These are phyloP conservation scores for Hydrolagus colliei DNA, from an alignment of 2,797 vertebrate genomes.

Conservation along the genomic window DNA sequence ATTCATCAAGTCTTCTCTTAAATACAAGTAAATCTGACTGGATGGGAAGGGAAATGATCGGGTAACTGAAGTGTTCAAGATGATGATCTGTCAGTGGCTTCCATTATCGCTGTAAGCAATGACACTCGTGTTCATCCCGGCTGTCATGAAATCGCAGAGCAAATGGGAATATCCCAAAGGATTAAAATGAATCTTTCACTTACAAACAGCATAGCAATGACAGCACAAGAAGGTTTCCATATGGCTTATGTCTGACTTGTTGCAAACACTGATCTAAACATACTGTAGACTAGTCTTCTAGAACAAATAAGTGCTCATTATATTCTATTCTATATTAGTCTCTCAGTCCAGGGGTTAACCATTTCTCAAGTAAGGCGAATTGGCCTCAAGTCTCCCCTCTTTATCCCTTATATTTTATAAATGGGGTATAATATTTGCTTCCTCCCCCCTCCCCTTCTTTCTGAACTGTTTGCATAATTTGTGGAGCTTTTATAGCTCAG, in stretches of 20 bases:
- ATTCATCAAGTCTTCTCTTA: no score
- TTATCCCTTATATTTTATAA: no score
- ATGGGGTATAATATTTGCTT: no score
- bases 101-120: conserved; percentile 41
- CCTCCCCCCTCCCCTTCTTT: no score
- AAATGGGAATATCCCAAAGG: conserved; percentile 45
- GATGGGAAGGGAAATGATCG: not conserved
- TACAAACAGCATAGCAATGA: conserved; percentile 22
- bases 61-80: not conserved
- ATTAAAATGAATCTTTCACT: conserved; percentile 45
- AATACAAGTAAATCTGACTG: not conserved
- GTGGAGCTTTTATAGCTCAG: no score
- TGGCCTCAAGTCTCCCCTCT: not conserved
- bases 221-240: conserved; percentile 29
- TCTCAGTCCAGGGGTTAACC: conserved; percentile 3
- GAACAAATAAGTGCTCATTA: not conserved
- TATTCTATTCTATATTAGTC: not conserved
- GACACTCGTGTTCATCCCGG: conserved; percentile 36
- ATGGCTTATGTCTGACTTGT: conserved; percentile 12
- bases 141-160: conserved; percentile 37
- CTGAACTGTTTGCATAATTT: not conserved
- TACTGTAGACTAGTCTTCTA: not conserved
- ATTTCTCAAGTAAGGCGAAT: conserved; percentile 6
- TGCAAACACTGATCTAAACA: conserved; percentile 1
- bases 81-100: conserved; percentile 49